Base-by-base conservation (phyloP, 2,888 invertebrate genomes). In the Troglohyphantes excavatus region DNA sequence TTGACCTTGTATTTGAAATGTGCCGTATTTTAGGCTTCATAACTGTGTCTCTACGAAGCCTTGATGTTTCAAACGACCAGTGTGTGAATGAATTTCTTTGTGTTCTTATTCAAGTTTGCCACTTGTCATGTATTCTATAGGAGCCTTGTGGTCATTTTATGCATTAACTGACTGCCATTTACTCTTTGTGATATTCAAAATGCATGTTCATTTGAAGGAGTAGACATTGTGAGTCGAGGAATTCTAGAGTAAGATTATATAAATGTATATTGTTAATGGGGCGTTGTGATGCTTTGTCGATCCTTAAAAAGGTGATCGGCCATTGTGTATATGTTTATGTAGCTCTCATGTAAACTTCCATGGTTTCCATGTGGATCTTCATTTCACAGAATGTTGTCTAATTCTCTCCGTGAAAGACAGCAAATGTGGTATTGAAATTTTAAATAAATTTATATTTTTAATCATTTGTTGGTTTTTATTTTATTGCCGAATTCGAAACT, bases 351-450 rank as follows among this genome's bases (percentile, higher is more conserved):
- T 53, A 2, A 53, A 53, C 53, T 53, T 53, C 13, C 53, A 53
- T 53, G 53, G 53, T 53, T 53, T 17, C 53, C 53, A 53, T 53
- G 53, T 53, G 53, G 53, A 53, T 53, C 53, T n/a, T 53, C n/a
- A n/a, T 53, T 53, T 53, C 53, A 53, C 53, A 53, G 17, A n/a
- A 53, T 53, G 53, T 2, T 53, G 53, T 53, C 53, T 53, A 5
- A 53, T 17, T 53, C 17, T 53, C n/a, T 53, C 39, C 7, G 39
- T 39, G 39, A 39, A 39, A 39, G 53, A 53, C n/a, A 53, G 17
- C 53, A n/a, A 53, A 17, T 53, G 53, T 53, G 53, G 53, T 53
- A 53, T 53, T 53, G 53, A 53, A 53, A 53, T 53, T 53, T 53
- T 53, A 53, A 53, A 53, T 53, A 53, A 53, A 53, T 9, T 53